Evolutionary conservation across 1,140 invertebrate genomes (phyloP), one percentile per base, ranked within the genome.

Genomic region (Phymastichus coffea): DNA sequence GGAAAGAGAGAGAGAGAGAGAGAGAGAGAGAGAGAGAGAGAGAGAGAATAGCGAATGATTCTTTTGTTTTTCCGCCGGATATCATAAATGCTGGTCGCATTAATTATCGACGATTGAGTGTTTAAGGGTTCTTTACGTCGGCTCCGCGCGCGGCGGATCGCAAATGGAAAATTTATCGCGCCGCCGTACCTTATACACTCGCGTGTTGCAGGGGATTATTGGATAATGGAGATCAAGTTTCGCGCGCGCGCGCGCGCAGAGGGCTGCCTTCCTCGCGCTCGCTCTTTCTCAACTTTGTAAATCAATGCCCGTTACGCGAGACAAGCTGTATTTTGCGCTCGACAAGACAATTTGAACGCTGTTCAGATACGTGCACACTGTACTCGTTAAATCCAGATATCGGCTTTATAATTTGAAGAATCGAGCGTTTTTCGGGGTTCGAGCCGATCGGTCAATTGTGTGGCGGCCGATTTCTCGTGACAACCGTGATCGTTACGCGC

Each of bases 91-190:
- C 37, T 30, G 35, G 46, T 51, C n/a, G 14, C 35, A 49, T 49
- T 49, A 57, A 57, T 57, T 57, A 49, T 49, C 15, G 17, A 22
- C 33, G 55, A 57, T 57, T 48, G 25, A 37, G 9, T 14, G 8
- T 6, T 17, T 19, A 0, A 6, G 14, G 15, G n/a, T 47, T 38
- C 19, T 15, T n/a, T 20, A 15, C 10, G 33, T 35, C 1, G 6
- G 25, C 1, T 35, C 17, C 12, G 2, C 4, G 1, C 15, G 12
- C n/a, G 26, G 17, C 17, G 22, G 38, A 3, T n/a, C n/a, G 6
- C 14, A 10, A 26, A 4, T 8, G 10, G 20, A 41, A 53, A 53
- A 17, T 14, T 4, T 2, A 20, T 12, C 22, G 20, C 14, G 2
- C 8, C 22, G 14, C 1, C 35, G 33, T 35, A 3, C 35, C 14